Evolutionary conservation across 1,140 invertebrate species (phyloP), one percentile per base, ranked within the genome.

Genomic region (Drosophila ambigua): DNA sequence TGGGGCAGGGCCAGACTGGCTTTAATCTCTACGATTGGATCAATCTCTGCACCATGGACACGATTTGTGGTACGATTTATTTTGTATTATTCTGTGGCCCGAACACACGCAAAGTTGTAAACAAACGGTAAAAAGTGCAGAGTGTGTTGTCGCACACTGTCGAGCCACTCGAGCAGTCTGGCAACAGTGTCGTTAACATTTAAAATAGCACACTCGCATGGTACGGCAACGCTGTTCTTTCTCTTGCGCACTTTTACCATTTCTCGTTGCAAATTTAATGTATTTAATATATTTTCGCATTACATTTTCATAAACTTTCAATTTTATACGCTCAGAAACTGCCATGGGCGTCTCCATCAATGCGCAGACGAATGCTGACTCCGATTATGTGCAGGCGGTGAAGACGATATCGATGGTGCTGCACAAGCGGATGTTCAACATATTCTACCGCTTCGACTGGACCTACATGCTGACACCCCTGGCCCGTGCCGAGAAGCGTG

Each of bases 261-360:
- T 31, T 31, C 3, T 31, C 8, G 31, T 16, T 13, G 2, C 0
- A 24, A n/a, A 43, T 31, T 20, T 31, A 20, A 20, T 20, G 20
- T 39, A 39, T 13, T 39, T 39, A 13, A 39, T 13, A 13, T 39
- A 39, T 39, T 39, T 11, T 13, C 35, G 9, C 8, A 11, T 13
- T 39, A 28, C n/a, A 3, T 1, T 54, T 53, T 23, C 41, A 13
- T 15, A 23, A 3, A 0, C 2, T 11, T 20, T 8, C 20, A 35
- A 0, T 13, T 9, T 3, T 15, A 0, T 44, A 13, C 35, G 35
- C 93, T 2, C 85, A 95, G 96, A 98, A 93, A 96, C 96, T 13
- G 96, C 97, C 9, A 97, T 98, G 96, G 97, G 97, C 3, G 93
- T 95, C 8, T 93, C 94, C 46, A 92, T 98, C 3, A 93, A 96